Percentiles rank a stretch among this genome's conserved stretches.
phyloP scores from a whole-genome alignment of 2,888 invertebrate species.

The Acleris laterana region DNA sequence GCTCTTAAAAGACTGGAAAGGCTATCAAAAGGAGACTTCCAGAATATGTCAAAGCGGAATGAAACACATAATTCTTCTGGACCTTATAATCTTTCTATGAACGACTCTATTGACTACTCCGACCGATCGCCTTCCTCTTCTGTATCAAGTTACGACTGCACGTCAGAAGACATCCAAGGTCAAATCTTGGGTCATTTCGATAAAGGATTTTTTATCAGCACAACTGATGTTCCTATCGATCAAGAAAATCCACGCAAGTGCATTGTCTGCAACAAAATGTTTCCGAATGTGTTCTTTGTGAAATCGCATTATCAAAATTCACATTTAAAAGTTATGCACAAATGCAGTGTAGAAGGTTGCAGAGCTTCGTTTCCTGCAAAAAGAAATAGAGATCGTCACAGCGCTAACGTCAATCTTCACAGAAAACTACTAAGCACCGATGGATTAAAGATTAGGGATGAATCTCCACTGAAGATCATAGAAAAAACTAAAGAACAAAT shows the following conservation, averaged over 20 bases:
- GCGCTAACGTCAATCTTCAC: conserved; percentile 95
- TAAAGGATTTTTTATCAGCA: conserved; percentile 88
- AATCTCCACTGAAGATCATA: conserved; percentile 72
- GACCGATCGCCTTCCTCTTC: conserved; percentile 86
- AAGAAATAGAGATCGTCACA: conserved; percentile 95
- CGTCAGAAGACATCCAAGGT: conserved; percentile 85
- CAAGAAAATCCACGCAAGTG: conserved; percentile 96
- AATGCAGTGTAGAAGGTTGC: conserved; percentile 97
- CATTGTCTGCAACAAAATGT: conserved; percentile 95
- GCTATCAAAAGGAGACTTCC: conserved; percentile 91
- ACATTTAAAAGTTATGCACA: conserved; percentile 97
- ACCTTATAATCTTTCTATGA: conserved; percentile 69
- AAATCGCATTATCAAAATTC: conserved; percentile 98
- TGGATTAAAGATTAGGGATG: conserved; percentile 71
- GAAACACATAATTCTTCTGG: conserved; percentile 58
- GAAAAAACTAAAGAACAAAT: conserved; percentile 88
- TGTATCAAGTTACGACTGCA: conserved; percentile 84
- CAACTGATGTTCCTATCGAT: conserved; percentile 94
- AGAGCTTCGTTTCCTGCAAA: conserved; percentile 97
- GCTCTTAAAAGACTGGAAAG: conserved; percentile 91
- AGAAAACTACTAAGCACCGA: conserved; percentile 93
- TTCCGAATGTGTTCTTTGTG: conserved; percentile 96
- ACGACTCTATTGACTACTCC: conserved; percentile 70
- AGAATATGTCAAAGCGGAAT: conserved; percentile 65
- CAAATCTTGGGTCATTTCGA: conserved; percentile 89